Conservation (phyloP, 2,888 invertebrate genomes). For the Corbicula japonica region DNA sequence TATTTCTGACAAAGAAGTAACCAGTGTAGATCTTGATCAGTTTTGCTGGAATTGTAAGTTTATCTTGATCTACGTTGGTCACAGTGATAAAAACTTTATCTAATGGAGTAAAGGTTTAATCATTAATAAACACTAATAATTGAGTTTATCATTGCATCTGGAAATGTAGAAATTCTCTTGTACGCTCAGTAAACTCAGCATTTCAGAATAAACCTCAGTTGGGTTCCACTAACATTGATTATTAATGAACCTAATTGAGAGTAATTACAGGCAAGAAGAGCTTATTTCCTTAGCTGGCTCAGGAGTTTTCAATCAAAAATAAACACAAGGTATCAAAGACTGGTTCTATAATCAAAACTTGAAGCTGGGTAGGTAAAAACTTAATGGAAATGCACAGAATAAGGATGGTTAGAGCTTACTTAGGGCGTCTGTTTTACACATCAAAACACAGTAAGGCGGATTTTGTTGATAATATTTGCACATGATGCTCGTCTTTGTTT, state of each 20-base stretch:
- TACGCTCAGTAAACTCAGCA: not conserved
- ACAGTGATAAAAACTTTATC: too few relatives aligned
- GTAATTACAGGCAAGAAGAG: constrained; percentile 31
- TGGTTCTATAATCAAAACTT: constrained; percentile 19
- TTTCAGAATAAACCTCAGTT: constrained; percentile 22
- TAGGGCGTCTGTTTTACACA: constrained; percentile 49
- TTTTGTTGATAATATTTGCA: constrained; percentile 61
- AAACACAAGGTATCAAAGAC: constrained; percentile 39
- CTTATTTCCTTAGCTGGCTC: constrained; percentile 45
- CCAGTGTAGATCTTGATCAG: too few relatives aligned
- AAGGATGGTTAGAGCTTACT: not conserved
- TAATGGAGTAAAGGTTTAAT: too few relatives aligned
- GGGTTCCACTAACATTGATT: constrained; percentile 32
- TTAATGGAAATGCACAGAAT: not conserved
- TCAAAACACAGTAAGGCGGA: constrained; percentile 34
- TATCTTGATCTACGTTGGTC: too few relatives aligned
- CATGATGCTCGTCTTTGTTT: constrained; percentile 56
- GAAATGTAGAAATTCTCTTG: not conserved
- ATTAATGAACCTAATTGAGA: constrained; percentile 48
- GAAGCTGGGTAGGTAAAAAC: constrained; percentile 15
- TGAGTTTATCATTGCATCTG: too few relatives aligned
- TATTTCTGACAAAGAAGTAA: too few relatives aligned
- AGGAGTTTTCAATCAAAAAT: constrained; percentile 31
- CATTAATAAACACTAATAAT: too few relatives aligned
- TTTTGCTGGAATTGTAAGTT: too few relatives aligned